Conservation (phyloP, 2,113 vertebrate species). For the Forbesichthys papilliferus region DNA sequence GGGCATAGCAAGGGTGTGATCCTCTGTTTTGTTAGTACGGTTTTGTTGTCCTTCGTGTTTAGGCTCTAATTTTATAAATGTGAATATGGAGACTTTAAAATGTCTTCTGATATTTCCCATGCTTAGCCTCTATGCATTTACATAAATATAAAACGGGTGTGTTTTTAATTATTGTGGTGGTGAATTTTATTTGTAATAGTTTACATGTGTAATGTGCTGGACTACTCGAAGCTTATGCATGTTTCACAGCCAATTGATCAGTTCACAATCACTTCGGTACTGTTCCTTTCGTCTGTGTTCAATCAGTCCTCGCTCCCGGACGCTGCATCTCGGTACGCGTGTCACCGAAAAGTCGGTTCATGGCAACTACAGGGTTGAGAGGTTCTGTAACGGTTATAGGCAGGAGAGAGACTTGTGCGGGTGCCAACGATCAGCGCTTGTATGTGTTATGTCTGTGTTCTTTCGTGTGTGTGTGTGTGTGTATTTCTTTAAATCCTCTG, state of each 20-base stretch:
- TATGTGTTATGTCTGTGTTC: conserved; percentile 20
- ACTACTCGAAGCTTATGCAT: conserved; percentile 65
- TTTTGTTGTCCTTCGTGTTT: conserved; percentile 17
- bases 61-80: conserved; percentile 47
- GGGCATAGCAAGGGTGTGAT: conserved; percentile 49
- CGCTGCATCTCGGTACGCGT: conserved; percentile 58
- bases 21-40: conserved; percentile 49
- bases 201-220: conserved; percentile 63
- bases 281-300: conserved; percentile 30
- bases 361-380: conserved; percentile 47
- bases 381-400: conserved; percentile 31
- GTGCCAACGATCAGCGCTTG: conserved; percentile 19
- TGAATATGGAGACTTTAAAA: conserved; percentile 52
- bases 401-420: conserved; percentile 30
- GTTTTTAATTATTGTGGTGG: conserved; percentile 50
- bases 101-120: conserved; percentile 46
- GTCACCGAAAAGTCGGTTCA: conserved; percentile 45
- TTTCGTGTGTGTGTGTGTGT: conserved; percentile 25
- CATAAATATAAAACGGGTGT: conserved; percentile 66
- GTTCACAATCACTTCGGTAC: conserved; percentile 1
- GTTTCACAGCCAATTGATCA: conserved; percentile 53
- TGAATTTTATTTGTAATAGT: conserved; percentile 55
- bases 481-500: conserved; percentile 25
- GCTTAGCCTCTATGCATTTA: conserved; percentile 68
- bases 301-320: conserved; percentile 64